Conservation (phyloP, 2,888 invertebrate species). For the Drosophila niveifrons region DNA sequence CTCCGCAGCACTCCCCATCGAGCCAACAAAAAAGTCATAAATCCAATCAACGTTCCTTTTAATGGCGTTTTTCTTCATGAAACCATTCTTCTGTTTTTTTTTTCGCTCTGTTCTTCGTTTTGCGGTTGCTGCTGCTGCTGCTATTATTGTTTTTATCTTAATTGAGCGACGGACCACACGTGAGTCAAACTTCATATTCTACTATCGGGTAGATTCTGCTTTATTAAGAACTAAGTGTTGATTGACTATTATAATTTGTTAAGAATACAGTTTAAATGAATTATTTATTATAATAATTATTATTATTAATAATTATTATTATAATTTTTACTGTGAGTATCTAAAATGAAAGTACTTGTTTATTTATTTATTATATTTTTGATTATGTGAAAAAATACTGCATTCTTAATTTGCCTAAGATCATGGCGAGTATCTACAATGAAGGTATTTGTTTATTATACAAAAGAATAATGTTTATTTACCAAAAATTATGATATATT, state of each 20-base stretch:
- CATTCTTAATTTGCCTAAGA: too few species aligned
- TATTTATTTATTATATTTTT: too few species aligned
- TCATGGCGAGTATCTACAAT: too few species aligned
- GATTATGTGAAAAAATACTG: too few species aligned
- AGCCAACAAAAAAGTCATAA: slow-evolving; percentile 50
- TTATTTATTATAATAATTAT: too few species aligned
- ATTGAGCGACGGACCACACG: slow-evolving; percentile 54
- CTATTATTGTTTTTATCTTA: slow-evolving; percentile 47
- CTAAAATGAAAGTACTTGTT: too few species aligned
- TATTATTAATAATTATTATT: too few species aligned
- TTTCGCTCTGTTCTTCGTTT: slow-evolving; percentile 31
- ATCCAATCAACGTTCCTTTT: slow-evolving; percentile 72
- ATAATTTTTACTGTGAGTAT: too few species aligned
- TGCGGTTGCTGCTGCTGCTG: slow-evolving; percentile 41
- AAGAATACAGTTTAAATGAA: too few species aligned
- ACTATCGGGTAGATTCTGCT: background rate
- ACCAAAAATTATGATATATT: too few species aligned
- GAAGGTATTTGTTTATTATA: too few species aligned
- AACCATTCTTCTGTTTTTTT: slow-evolving; percentile 27
- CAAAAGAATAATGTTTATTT: too few species aligned
- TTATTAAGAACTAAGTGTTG: background rate
- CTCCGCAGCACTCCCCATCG: slow-evolving; percentile 27
- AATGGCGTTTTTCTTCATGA: slow-evolving; percentile 70
- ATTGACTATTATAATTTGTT: background rate
- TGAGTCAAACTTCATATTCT: slow-evolving; percentile 20